These are phyloP conservation scores for Galeruca laticollis DNA, from an alignment of 2,888 invertebrate genomes.

Conservation along the genomic window DNA sequence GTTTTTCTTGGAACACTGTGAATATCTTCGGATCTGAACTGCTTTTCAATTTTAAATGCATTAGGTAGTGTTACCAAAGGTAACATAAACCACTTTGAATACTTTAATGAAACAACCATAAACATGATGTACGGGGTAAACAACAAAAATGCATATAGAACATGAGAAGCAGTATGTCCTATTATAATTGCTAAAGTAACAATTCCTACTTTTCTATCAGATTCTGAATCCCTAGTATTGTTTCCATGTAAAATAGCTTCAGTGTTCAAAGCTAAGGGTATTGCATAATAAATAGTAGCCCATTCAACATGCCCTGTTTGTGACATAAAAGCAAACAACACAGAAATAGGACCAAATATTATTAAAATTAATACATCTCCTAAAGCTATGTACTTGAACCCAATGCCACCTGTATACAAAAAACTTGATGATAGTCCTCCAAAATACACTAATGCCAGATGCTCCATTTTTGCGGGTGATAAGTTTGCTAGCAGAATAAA, in stretches of 20 bases:
- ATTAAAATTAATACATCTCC: constrained; percentile 93
- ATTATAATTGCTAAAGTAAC: constrained; percentile 95
- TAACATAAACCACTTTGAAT: constrained; percentile 88
- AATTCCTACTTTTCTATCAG: constrained; percentile 89
- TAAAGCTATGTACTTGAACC: constrained; percentile 93
- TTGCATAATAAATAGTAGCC: constrained; percentile 92
- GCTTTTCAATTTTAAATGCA: constrained; percentile 91
- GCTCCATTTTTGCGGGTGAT: constrained; percentile 94
- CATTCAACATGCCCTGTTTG: constrained; percentile 93
- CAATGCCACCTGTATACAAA: constrained; percentile 96
- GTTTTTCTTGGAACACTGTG: constrained; percentile 88
- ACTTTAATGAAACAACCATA: constrained; percentile 86
- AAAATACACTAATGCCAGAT: constrained; percentile 93
- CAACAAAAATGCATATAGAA: constrained; percentile 88
- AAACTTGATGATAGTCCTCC: constrained; percentile 95
- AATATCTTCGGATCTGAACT: constrained; percentile 85
- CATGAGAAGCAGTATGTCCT: constrained; percentile 90
- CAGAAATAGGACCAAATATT: constrained; percentile 94
- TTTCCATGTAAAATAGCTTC: constrained; percentile 96
- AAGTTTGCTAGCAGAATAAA: constrained; percentile 67
- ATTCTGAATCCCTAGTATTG: constrained; percentile 91
- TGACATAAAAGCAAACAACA: constrained; percentile 92
- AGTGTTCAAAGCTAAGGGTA: constrained; percentile 93
- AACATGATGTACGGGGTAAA: constrained; percentile 93
- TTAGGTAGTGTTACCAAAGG: constrained; percentile 88